Evolutionary conservation across 2,113 vertebrate genomes (phyloP).

Genomic region (Prolemur simus): DNA sequence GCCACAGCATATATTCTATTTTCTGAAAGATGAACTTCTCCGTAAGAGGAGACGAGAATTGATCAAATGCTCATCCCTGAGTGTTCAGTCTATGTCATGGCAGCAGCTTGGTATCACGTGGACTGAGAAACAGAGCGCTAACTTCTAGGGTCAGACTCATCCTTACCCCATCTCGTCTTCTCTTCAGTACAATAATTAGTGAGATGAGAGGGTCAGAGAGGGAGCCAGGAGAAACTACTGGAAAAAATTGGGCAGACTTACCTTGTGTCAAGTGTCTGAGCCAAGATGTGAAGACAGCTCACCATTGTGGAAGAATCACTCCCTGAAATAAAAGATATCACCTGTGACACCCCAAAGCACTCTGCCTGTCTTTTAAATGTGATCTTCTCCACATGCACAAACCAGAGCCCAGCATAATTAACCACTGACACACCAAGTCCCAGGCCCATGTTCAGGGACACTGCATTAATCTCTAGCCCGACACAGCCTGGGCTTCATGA

Average conservation of each 20-base stretch:
- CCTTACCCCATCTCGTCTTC: neutral
- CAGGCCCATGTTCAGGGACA: neutral
- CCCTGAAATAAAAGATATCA: slow-evolving; percentile 84
- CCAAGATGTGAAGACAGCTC: slow-evolving; percentile 98
- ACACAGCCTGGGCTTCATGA: slow-evolving; percentile 25
- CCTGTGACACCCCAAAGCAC: neutral
- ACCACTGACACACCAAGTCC: neutral
- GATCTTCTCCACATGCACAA: slow-evolving; percentile 11
- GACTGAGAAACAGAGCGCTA: neutral
- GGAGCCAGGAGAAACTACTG: neutral
- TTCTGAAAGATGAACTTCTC: slow-evolving; percentile 41
- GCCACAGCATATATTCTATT: neutral
- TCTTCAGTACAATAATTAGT: neutral
- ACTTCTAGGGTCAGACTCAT: neutral
- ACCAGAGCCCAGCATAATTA: neutral
- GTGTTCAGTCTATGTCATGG: neutral
- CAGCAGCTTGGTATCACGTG: neutral
- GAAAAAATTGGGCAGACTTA: slow-evolving; percentile 75
- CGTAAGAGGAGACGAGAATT: neutral
- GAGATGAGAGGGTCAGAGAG: neutral
- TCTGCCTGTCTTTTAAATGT: neutral
- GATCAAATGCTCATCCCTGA: neutral
- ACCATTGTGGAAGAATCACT: slow-evolving; percentile 96
- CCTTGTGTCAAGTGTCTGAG: slow-evolving; percentile 97
- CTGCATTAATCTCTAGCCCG: slow-evolving; percentile 22